These are phyloP conservation scores for Knipowitschia caucasica DNA, from an alignment of 2,797 vertebrate genomes.

Conservation along the genomic window DNA sequence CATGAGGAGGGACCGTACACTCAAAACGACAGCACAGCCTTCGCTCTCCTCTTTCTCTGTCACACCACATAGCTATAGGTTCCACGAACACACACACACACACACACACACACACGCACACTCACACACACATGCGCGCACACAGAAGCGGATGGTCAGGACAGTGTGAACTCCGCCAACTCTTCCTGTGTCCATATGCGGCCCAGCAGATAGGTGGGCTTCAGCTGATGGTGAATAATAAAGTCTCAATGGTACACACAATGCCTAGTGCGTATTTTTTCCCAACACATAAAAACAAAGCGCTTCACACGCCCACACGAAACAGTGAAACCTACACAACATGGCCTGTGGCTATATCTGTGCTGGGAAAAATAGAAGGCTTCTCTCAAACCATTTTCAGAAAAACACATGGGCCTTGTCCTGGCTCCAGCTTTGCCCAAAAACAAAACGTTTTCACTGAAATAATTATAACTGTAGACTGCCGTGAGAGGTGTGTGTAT, in stretches of 20 bases:
- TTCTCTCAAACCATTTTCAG: slow-evolving; percentile 21
- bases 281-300: slow-evolving; percentile 36
- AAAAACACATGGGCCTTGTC: slow-evolving; percentile 10
- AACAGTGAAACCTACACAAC: slow-evolving; percentile 28
- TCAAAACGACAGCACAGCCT: slow-evolving; percentile 54
- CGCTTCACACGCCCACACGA: slow-evolving; percentile 38
- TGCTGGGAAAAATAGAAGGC: slow-evolving; percentile 1
- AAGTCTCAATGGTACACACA: slow-evolving; percentile 11
- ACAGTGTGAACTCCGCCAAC: slow-evolving; percentile 28
- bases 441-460: slow-evolving; percentile 33
- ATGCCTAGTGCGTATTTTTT: slow-evolving; percentile 21
- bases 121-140: slow-evolving; percentile 5
- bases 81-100: too few relatives aligned
- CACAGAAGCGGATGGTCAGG: slow-evolving; percentile 25
- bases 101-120: slow-evolving; percentile 8
- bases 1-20: slow-evolving; percentile 47
- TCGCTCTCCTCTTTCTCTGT: slow-evolving; percentile 52
- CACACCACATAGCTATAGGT: slow-evolving; percentile 26
- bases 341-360: slow-evolving; percentile 7
- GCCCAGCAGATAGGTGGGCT: slow-evolving; percentile 16
- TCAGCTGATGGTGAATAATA: slow-evolving; percentile 38
- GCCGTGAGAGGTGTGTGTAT: slow-evolving; percentile 27
- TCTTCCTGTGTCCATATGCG: slow-evolving; percentile 15
- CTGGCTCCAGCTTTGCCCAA: slow-evolving; percentile 19
- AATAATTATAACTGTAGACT: slow-evolving; percentile 35